A percentile compares a stretch with the other conserved stretches of the same genome.
Conservation (phyloP, 2,113 vertebrate genomes). For the Eidolon helvum region DNA sequence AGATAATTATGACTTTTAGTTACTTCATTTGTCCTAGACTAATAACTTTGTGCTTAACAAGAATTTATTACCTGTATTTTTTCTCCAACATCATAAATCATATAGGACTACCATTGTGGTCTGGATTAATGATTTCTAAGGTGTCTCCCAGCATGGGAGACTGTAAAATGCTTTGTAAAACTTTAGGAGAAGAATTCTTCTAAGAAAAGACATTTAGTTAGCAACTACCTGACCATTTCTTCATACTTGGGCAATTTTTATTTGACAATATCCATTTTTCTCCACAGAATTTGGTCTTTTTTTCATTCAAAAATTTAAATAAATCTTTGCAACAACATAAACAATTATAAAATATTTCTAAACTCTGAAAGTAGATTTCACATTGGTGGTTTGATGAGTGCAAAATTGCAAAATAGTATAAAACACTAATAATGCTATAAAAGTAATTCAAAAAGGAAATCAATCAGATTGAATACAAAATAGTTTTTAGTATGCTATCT, state of each 20-base stretch:
- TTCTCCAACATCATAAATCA: neutral
- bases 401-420: neutral
- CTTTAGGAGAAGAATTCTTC: neutral
- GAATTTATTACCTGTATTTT: constrained; percentile 3
- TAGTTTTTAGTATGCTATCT: neutral
- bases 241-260: neutral
- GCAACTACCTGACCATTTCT: neutral
- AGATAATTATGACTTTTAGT: neutral
- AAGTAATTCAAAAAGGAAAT: neutral
- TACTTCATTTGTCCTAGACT: neutral
- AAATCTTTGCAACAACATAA: neutral
- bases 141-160: neutral
- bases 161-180: neutral
- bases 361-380: neutral
- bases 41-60: neutral
- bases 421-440: neutral
- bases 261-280: neutral
- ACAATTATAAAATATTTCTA: neutral
- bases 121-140: neutral
- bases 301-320: neutral
- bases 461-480: neutral
- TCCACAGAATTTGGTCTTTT: neutral
- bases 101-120: neutral
- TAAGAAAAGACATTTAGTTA: neutral
- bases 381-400: neutral